These are phyloP conservation scores for Ariopsis seemanni DNA, from an alignment of 2,113 vertebrate species.

Conservation along the genomic window DNA sequence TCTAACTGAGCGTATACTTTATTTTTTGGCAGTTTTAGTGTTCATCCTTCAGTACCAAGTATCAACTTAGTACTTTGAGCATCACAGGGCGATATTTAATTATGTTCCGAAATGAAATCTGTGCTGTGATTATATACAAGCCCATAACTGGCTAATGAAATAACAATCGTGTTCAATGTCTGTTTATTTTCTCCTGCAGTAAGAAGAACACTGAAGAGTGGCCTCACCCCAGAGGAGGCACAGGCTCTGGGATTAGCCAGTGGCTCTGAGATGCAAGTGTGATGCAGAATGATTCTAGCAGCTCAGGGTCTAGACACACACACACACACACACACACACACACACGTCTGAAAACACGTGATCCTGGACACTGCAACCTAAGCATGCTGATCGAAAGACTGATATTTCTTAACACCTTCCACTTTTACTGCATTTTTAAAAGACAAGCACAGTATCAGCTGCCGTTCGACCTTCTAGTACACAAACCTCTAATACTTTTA, in stretches of 20 bases:
- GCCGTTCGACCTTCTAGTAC: not conserved
- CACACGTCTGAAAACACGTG: conserved; percentile 3
- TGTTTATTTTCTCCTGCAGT: conserved; percentile 70
- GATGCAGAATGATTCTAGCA: conserved; percentile 62
- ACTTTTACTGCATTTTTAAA: conserved; percentile 36
- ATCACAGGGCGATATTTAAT: not conserved
- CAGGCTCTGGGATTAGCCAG: conserved; percentile 88
- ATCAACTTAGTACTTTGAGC: not conserved
- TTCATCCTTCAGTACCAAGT: not conserved
- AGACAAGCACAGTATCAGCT: conserved; percentile 49
- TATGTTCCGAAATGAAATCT: not conserved
- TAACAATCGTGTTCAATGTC: not conserved
- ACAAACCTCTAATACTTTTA: conserved; percentile 11
- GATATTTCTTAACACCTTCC: conserved; percentile 11
- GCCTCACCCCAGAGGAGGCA: conserved; percentile 92
- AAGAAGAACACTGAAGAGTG: conserved; percentile 91
- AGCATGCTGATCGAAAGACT: conserved; percentile 16
- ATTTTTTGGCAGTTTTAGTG: not conserved
- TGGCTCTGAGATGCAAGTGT: conserved; percentile 92
- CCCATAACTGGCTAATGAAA: not conserved
- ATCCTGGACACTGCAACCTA: conserved; percentile 24
- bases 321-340: conserved; percentile 53
- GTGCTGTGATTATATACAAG: too few species aligned
- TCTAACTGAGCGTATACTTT: not conserved
- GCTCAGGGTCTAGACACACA: conserved; percentile 46